Evolutionary conservation across 2,113 vertebrate species (phyloP), one percentile per base, ranked within the genome.

Genomic region (Centrocercus urophasianus): DNA sequence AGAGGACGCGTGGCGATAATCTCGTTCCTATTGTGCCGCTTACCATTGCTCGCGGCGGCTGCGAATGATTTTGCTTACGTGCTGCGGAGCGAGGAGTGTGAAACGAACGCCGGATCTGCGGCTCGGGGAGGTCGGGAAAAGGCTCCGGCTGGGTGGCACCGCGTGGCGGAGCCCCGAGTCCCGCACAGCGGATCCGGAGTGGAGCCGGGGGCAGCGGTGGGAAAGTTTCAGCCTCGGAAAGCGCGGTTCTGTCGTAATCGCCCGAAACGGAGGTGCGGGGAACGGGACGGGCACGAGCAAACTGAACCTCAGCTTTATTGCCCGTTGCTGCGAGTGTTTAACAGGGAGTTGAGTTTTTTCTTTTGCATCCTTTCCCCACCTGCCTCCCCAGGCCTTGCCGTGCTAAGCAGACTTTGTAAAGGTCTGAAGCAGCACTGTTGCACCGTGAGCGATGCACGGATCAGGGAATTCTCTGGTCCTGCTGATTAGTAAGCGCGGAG

Each of bases 61-160:
- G 56, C 67, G 83, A 70, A n/a, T 84, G 73, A 64, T 61, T 89
- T 81, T 91, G 84, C 89, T 95, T 89, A 89, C 67, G 10, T 57
- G 80, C 38, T 93, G 52, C 17, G 36, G 69, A 75, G 77, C 5
- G 80, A 52, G 85, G 12, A 93, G 65, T 93, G 65, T 87, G 86
- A 85, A 94, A 87, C 90, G 63, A 90, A 65, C 3, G 54, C 76
- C 64, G 80, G 81, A 87, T 75, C 83, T 59, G 77, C 80, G 38
- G 89, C 89, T 95, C 65, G 1, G 42, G 17, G 13, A 78, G 95
- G 83, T 64, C 48, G 24, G 52, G 50, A 69, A 72, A 65, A 91
- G 83, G 21, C 27, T 63, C 66, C 95, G 95, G 87, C 96, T 24
- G 93, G 96, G 93, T 94, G 97, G 96, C 96, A 93, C 52, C 93